A percentile compares a stretch with the other conserved stretches of the same genome.
phyloP scores from a whole-genome alignment of 2,888 invertebrate genomes.

The Galeruca laticollis region DNA sequence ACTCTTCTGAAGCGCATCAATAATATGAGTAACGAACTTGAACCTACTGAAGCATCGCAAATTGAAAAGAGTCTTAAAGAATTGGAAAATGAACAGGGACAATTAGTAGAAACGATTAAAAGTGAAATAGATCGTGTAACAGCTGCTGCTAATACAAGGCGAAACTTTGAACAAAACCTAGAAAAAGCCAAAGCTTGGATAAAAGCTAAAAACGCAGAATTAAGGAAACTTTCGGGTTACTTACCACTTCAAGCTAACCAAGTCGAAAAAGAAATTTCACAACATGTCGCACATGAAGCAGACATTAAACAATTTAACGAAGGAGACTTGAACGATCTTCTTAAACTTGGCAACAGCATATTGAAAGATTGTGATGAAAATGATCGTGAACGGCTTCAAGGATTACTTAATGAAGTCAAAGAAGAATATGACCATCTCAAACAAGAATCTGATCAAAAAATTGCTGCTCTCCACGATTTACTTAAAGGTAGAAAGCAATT shows the following conservation, averaged over 20 bases:
- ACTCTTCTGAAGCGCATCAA: conserved; percentile 86
- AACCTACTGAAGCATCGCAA: conserved; percentile 85
- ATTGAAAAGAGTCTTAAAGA: conserved; percentile 80
- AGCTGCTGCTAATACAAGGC: conserved; percentile 78
- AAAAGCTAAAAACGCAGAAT: conserved; percentile 79
- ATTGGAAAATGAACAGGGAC: conserved; percentile 81
- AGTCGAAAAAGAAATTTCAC: conserved; percentile 84
- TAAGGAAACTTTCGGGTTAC: conserved; percentile 81
- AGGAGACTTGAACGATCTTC: conserved; percentile 78
- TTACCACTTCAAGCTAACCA: conserved; percentile 83
- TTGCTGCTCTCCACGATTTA: conserved; percentile 78
- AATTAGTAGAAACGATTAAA: conserved; percentile 78
- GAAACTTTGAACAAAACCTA: conserved; percentile 81
- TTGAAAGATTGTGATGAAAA: conserved; percentile 85
- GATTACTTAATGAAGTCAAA: conserved; percentile 76
- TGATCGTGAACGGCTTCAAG: conserved; percentile 76
- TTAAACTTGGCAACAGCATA: conserved; percentile 82
- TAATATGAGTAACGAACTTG: conserved; percentile 87
- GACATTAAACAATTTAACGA: conserved; percentile 85
- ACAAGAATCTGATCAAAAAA: conserved; percentile 79
- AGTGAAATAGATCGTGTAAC: conserved; percentile 80
- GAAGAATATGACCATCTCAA: conserved; percentile 80
- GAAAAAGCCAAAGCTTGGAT: conserved; percentile 87
- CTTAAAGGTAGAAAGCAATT: conserved; percentile 84
- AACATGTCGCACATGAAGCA: conserved; percentile 80